Evolutionary conservation across 2,113 vertebrate species (phyloP), one percentile per base, ranked within the genome.

Genomic region (Sula dactylatra): DNA sequence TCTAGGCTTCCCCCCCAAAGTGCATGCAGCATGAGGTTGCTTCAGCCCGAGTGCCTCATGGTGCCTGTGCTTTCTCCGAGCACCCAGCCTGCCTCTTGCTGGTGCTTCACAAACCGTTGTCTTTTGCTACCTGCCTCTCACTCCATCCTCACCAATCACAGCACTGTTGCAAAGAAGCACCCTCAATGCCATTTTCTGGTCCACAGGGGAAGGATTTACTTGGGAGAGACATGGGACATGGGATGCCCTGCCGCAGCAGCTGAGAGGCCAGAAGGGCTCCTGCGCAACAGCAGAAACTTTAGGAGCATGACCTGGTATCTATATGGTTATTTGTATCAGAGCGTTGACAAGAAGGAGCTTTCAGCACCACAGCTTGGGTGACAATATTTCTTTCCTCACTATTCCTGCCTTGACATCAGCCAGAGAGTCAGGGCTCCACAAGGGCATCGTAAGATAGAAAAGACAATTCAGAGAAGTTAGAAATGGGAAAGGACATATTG

Each of bases 321-420:
- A 72, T 94, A 95, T 1, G 19, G 85, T 92, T 94, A 94, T 94
- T 95, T 96, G 82, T 88, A 94, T 93, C 93, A 58, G 69, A 66
- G 79, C 3, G 10, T 92, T 95, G 94, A 93, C 90, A 96, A 92
- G 93, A 90, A 94, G 69, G 55, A 94, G 85, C 94, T 96, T 94
- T 96, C 94, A 96, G 85, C 94, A 69, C 90, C 0, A 29, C 85
- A 82, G 66, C 88, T 90, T 93, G 95, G 52, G 96, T 92, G 90
- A 86, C 92, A 90, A 64, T 95, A 96, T 96, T 96, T 95, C 82
- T 96, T 92, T 92, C 85, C 90, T 94, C 74, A n/a, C 88, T 86
- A 42, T 65, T 92, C 85, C 92, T 88, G 93, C n/a, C 74, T 93
- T 96, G 96, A 95, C 88, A 96, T 74, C 64, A 90, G 86, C 8